Evolutionary conservation across 2,113 vertebrate genomes (phyloP).

Genomic region (Glareola pratincola): DNA sequence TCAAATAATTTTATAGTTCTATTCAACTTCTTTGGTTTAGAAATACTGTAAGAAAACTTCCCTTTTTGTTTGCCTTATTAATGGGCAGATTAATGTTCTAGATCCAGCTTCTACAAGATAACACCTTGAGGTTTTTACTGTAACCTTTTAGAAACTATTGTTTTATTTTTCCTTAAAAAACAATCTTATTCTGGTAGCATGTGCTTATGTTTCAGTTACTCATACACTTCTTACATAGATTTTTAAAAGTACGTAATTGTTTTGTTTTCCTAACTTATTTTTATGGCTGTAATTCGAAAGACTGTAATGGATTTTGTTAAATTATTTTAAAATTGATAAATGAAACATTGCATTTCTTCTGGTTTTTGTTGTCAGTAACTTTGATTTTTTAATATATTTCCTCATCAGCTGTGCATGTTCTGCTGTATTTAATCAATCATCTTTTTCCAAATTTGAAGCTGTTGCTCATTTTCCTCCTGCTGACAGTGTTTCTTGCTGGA

Average conservation of each 20-base stretch:
- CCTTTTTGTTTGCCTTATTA: conserved; percentile 22
- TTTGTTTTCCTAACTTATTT: conserved; percentile 52
- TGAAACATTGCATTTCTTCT: conserved; percentile 29
- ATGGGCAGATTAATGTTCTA: background rate
- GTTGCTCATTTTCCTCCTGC: background rate
- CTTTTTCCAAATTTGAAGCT: background rate
- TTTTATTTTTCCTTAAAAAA: background rate
- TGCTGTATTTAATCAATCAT: background rate
- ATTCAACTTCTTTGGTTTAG: conserved; percentile 1
- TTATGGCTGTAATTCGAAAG: conserved; percentile 46
- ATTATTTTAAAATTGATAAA: conserved; percentile 3
- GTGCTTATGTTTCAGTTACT: background rate
- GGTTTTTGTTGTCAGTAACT: background rate
- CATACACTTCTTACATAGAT: background rate
- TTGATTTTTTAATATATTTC: background rate
- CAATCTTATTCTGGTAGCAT: background rate
- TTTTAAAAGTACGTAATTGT: background rate
- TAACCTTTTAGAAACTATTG: background rate
- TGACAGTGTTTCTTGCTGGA: background rate
- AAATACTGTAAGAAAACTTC: background rate
- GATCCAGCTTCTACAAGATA: background rate
- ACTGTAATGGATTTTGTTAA: conserved; percentile 45
- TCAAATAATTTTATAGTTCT: background rate
- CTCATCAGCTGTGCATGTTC: background rate
- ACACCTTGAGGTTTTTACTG: background rate